These are phyloP conservation scores for Porites cylindrica DNA, from an alignment of 92 coral and sea anemone species.

Conservation along the genomic window DNA sequence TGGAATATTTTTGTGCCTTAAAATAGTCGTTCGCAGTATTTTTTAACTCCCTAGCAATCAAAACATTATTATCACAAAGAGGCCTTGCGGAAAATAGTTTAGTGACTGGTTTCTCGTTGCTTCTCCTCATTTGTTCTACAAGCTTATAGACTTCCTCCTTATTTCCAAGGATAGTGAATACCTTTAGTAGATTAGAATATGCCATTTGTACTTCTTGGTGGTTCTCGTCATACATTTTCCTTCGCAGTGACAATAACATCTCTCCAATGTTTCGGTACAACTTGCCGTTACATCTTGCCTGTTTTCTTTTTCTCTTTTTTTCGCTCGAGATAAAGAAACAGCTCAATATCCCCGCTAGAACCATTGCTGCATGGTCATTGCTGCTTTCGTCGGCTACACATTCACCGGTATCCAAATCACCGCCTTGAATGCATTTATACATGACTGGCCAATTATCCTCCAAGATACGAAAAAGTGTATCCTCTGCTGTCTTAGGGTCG, in stretches of 20 bases:
- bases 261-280: no score
- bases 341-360: not conserved
- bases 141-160: not conserved
- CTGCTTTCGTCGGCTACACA: not conserved
- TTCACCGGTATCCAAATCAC: not conserved
- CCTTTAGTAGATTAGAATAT: accelerated
- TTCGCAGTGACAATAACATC: no score
- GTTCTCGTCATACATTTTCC: no score
- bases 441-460: slow-evolving; percentile 11
- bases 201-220: no score
- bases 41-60: not conserved
- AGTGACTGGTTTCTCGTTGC: not conserved
- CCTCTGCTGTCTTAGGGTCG: not conserved
- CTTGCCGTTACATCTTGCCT: not conserved
- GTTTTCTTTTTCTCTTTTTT: no score
- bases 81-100: not conserved
- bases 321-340: not conserved
- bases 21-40: not conserved
- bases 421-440: not conserved
- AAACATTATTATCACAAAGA: no score
- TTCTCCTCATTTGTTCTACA: not conserved
- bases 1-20: not conserved
- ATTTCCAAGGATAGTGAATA: not conserved
- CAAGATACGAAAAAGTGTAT: not conserved
- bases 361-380: not conserved